These are phyloP conservation scores for Neuroterus valhalla DNA, from an alignment of 1,140 invertebrate genomes.

Conservation along the genomic window DNA sequence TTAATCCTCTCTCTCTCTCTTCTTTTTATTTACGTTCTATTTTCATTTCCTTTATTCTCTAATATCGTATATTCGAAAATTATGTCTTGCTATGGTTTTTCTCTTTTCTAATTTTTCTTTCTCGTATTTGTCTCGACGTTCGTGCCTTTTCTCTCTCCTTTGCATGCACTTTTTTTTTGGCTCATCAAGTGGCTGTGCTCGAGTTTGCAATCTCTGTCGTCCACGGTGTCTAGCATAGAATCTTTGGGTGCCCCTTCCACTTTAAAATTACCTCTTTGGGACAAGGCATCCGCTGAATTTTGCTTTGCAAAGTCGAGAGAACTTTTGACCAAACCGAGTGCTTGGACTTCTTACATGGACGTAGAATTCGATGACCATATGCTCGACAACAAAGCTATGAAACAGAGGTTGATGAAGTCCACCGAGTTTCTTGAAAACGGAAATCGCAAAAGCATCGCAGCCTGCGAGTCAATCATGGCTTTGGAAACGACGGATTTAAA, in stretches of 20 bases:
- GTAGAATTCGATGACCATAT: constrained; percentile 67
- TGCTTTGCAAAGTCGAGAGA: constrained; percentile 84
- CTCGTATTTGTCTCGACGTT: constrained; percentile 34
- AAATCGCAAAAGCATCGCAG: constrained; percentile 59
- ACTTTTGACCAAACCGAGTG: constrained; percentile 78
- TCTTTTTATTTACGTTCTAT: constrained; percentile 42
- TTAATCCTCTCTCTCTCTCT: constrained; percentile 39
- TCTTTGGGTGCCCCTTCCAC: constrained; percentile 74
- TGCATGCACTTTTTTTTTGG: constrained; percentile 3
- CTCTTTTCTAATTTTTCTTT: background rate
- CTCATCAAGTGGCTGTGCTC: constrained; percentile 74
- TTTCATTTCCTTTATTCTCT: background rate
- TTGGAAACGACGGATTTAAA: constrained; percentile 42
- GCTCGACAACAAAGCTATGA: constrained; percentile 59
- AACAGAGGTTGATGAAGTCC: constrained; percentile 67
- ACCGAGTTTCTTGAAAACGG: constrained; percentile 69
- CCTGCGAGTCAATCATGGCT: constrained; percentile 36
- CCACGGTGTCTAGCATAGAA: constrained; percentile 74
- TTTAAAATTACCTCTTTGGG: constrained; percentile 81
- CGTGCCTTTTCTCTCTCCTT: background rate
- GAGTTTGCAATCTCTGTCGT: constrained; percentile 75
- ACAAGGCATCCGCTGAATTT: constrained; percentile 83
- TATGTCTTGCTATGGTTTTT: background rate
- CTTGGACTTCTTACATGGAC: constrained; percentile 70
- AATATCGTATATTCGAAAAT: background rate